These are phyloP conservation scores for Poeciliopsis prolifica DNA, from an alignment of 2,113 vertebrate genomes.

Conservation along the genomic window DNA sequence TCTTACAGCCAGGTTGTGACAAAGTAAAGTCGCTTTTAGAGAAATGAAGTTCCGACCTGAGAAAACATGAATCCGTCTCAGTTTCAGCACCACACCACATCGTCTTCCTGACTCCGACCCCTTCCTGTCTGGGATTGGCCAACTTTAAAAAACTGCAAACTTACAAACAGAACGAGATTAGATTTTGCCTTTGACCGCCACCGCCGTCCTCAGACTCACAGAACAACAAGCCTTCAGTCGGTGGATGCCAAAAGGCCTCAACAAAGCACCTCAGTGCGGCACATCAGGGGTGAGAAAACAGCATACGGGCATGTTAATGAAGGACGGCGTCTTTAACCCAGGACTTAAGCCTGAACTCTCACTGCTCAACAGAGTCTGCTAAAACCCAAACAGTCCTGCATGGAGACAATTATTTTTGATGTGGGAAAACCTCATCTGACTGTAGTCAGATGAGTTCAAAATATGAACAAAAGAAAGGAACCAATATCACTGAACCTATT, in stretches of 20 bases:
- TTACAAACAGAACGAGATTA: background rate
- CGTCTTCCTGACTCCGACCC: background rate
- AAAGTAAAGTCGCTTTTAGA: background rate
- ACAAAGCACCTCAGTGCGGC: background rate
- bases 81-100: background rate
- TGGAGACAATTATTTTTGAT: too few relatives aligned
- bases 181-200: too few relatives aligned
- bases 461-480: background rate
- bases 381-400: too few relatives aligned
- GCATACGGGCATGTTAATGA: slow-evolving; percentile 17
- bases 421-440: too few relatives aligned
- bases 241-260: background rate
- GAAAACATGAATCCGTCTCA: background rate
- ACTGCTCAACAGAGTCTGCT: background rate
- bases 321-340: background rate
- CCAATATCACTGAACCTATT: background rate
- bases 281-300: slow-evolving; percentile 6
- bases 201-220: background rate
- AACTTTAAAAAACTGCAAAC: background rate
- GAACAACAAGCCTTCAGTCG: background rate
- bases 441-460: too few relatives aligned
- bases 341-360: background rate
- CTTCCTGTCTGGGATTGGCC: background rate
- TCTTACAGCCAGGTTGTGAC: background rate
- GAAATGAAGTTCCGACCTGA: too few relatives aligned